Conservation (phyloP, 53 echinoderm and acorn worm genomes). For the Luidia sarsii region DNA sequence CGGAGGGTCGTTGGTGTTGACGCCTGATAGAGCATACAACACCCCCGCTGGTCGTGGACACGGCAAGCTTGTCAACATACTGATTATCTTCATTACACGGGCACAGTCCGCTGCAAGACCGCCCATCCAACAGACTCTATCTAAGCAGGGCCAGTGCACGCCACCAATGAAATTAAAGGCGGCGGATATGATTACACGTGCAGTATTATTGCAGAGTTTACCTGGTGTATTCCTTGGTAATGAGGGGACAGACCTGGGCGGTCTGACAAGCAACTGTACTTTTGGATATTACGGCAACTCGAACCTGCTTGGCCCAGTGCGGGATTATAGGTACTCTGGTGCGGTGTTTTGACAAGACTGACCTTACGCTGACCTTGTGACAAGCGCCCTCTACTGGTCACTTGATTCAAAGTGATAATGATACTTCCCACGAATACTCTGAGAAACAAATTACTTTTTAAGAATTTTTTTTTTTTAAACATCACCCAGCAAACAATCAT, state of each 20-base stretch:
- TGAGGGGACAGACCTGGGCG: conserved; percentile 20
- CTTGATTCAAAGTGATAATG: too few species aligned
- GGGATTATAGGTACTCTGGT: neutral
- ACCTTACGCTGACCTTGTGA: neutral
- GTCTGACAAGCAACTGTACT: conserved; percentile 42
- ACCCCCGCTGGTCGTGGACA: conserved; percentile 30
- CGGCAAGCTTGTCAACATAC: conserved; percentile 33
- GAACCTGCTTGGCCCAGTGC: neutral
- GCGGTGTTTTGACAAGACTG: neutral
- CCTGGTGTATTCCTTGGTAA: conserved; percentile 56
- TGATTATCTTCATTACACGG: conserved; percentile 31
- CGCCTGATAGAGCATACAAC: conserved; percentile 12
- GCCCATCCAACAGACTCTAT: neutral
- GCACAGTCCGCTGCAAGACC: conserved; percentile 22
- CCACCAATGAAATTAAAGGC: conserved; percentile 31
- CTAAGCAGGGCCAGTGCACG: too few species aligned
- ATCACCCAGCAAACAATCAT: too few species aligned
- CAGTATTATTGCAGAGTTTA: conserved; percentile 50
- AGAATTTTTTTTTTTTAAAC: too few species aligned
- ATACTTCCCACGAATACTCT: too few species aligned
- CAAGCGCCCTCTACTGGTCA: neutral
- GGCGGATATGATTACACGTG: conserved; percentile 17
- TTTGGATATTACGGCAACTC: neutral
- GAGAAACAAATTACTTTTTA: too few species aligned
- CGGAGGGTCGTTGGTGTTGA: conserved; percentile 35